Evolutionary conservation across 2,888 invertebrate species (phyloP).

Genomic region (Lottia gigantea): DNA sequence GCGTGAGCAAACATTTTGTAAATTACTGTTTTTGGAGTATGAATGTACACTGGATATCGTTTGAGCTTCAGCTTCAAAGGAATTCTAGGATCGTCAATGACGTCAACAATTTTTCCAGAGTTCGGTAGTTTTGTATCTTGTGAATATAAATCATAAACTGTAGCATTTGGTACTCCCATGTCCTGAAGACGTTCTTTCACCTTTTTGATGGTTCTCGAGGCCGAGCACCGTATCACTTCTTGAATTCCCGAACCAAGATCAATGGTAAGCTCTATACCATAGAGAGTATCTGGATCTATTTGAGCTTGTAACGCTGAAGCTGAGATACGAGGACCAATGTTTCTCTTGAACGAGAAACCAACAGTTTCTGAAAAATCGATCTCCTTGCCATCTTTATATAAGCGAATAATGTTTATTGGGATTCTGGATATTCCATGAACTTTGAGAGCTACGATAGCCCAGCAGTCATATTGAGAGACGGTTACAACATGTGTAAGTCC

Average conservation of each 20-base stretch:
- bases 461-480: conserved; percentile 54
- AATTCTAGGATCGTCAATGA: conserved; percentile 42
- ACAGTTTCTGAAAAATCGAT: conserved; percentile 45
- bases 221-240: conserved; percentile 47
- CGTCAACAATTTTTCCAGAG: conserved; percentile 39
- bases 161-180: conserved; percentile 53
- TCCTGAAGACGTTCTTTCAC: conserved; percentile 49
- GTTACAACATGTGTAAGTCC: conserved; percentile 28
- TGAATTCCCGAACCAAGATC: conserved; percentile 48
- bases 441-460: conserved; percentile 58
- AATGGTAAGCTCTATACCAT: conserved; percentile 48
- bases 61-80: conserved; percentile 49
- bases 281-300: conserved; percentile 43
- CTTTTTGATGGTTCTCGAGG: conserved; percentile 44
- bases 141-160: conserved; percentile 42
- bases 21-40: conserved; percentile 49
- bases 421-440: conserved; percentile 53
- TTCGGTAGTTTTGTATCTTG: conserved; percentile 44
- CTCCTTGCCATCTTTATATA: conserved; percentile 37
- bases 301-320: conserved; percentile 45
- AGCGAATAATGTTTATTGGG: conserved; percentile 52
- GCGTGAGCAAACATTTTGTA: conserved; percentile 52
- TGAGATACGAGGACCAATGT: conserved; percentile 27
- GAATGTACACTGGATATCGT: conserved; percentile 52
- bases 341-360: conserved; percentile 35